Base-by-base conservation (phyloP, 2,113 vertebrate species). In the Xenopus tropicalis region DNA sequence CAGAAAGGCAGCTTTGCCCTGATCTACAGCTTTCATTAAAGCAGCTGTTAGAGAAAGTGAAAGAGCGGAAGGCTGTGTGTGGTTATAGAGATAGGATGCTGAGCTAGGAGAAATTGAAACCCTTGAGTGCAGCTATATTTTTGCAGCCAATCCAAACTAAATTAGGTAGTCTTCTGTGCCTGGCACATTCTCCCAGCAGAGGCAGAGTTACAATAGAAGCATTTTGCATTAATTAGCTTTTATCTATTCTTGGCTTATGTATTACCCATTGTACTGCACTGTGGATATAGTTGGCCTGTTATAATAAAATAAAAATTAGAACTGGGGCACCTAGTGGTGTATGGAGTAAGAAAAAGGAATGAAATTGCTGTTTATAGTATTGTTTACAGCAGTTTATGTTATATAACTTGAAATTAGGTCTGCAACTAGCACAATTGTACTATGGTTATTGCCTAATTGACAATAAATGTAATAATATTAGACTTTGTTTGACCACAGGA, bases 141-240 rank as follows among this genome's bases (percentile, higher is more conserved):
- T 94, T 86, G 86, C 83, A 86, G 81, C 91, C 90, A 93, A 90
- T 94, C 91, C 90, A 90, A 91, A 85, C 85, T 89, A 88, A 94
- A 92, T 91, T 90, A 94, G 89, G 91, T 91, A 91, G 90, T 85
- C 87, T 87, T 88, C 82, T 85, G 80, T 79, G 78, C 82, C 42
- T 86, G 81, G 87, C 86, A 87, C 44, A 42, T 25, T 62, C 14
- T 52, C 52, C 58, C 73, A 56, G 73, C 73, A 76, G 20, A 69
- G 73, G 42, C 66, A 76, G 44, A 43, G 66, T 76, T 76, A 76
- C 66, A 68, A 25, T 65, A 25, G 42, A 67, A 14, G 14, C 9
- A 57, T 21, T 23, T 58, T 43, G 73, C 73, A 76, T 56, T 76
- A 76, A 76, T 76, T 76, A 76, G 23, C 48, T 48, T 63, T 69